Conservation (phyloP, 2,888 invertebrate species). For the Eristalinus sepulchralis region DNA sequence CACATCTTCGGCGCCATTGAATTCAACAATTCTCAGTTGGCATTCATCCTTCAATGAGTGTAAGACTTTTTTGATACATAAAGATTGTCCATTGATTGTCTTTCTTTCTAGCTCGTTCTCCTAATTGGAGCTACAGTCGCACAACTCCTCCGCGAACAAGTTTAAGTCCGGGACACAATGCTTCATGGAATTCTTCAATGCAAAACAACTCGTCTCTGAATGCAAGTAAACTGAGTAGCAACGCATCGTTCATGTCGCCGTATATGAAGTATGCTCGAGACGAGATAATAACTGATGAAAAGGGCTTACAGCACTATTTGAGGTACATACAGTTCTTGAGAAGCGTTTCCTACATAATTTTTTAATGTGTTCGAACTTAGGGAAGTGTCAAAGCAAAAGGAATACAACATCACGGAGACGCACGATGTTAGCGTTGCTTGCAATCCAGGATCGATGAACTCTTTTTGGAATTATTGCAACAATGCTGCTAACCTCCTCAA, state of each 20-base stretch:
- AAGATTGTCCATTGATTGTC: no score
- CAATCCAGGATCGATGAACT: constrained; percentile 76
- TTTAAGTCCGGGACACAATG: constrained; percentile 74
- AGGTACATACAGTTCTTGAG: constrained; percentile 72
- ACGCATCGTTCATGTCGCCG: constrained; percentile 76
- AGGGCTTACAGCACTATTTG: constrained; percentile 81
- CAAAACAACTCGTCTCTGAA: constrained; percentile 76
- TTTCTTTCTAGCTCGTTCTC: constrained; percentile 57
- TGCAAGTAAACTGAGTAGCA: constrained; percentile 75
- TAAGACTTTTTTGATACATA: constrained; percentile 42
- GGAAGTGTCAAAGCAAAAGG: constrained; percentile 75
- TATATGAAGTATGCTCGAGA: constrained; percentile 77
- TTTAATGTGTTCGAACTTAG: constrained; percentile 52
- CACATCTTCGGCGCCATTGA: constrained; percentile 66
- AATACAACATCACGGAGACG: constrained; percentile 75
- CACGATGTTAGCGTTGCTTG: constrained; percentile 74
- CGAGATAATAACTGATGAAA: constrained; percentile 82
- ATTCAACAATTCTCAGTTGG: constrained; percentile 78
- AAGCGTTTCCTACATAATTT: no score
- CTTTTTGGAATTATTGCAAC: constrained; percentile 81
- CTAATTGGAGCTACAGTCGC: constrained; percentile 76
- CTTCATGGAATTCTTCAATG: constrained; percentile 75
- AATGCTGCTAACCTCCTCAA: constrained; percentile 79
- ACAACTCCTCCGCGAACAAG: constrained; percentile 76
- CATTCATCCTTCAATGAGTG: constrained; percentile 80